Percentiles rank a stretch among this genome's conserved stretches.
Evolutionary conservation across 2,113 vertebrate species (phyloP).

Genomic region (Corythaixoides concolor): DNA sequence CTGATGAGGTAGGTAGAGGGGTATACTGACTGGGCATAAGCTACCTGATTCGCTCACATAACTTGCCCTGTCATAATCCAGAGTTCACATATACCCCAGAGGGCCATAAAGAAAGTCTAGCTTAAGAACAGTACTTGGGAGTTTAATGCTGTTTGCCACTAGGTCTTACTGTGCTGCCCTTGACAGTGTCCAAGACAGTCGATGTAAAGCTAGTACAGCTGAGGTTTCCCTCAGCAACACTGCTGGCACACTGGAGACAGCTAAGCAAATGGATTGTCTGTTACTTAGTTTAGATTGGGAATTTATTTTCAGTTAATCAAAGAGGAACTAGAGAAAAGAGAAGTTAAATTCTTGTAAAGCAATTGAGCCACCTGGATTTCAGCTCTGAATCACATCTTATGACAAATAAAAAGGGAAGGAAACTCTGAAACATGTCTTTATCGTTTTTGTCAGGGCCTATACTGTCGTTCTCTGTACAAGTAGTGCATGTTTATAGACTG

Average conservation of each 20-base stretch:
- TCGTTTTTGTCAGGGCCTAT: not conserved
- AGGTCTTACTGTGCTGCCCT: not conserved
- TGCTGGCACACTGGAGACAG: not conserved
- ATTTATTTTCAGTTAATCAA: not conserved
- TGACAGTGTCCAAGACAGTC: not conserved
- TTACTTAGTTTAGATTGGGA: not conserved
- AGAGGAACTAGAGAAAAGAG: not conserved
- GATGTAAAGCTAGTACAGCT: not conserved
- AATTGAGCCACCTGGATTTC: not conserved
- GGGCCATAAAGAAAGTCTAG: not conserved
- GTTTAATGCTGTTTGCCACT: not conserved
- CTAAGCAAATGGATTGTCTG: not conserved
- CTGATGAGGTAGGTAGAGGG: not conserved
- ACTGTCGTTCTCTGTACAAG: not conserved
- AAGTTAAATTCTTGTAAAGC: not conserved
- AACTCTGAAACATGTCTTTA: not conserved
- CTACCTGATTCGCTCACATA: not conserved
- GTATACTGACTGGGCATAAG: not conserved
- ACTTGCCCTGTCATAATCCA: not conserved
- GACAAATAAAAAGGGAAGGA: not conserved
- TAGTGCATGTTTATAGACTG: not conserved
- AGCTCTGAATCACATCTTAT: not conserved
- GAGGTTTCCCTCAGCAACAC: not conserved
- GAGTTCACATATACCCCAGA: not conserved
- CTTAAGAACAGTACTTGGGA: not conserved